Base-by-base conservation (phyloP, 1,140 invertebrate species). In the Saxidomus purpurata region DNA sequence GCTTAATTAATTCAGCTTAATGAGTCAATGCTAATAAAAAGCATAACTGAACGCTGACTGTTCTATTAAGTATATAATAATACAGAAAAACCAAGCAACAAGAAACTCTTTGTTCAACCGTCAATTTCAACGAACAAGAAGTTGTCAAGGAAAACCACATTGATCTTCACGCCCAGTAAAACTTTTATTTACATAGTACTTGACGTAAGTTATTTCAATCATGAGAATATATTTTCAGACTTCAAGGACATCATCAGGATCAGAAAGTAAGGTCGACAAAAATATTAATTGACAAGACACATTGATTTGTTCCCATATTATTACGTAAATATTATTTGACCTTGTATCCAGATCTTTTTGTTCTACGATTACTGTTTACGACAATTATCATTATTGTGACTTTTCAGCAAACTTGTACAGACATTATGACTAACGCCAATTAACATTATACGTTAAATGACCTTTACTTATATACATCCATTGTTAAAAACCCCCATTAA, bases 191-290 rank as follows among this genome's bases (percentile, higher is more conserved):
- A 6, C 8, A 63, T 28, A 15, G 1, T 63, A 28, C n/a, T 25
- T 63, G 8, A 1, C 6, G 9, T 63, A 63, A 63, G 25, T 1
- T 28, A 63, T 63, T 63, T 63, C 25, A 63, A 63, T 28, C 59
- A 63, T 28, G 59, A 19, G 22, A 6, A 55, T 13, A 11, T 19
- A n/a, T n/a, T 55, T 55, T 55, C 1, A 28, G 1, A 63, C 9
- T 63, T 28, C 59, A 63, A 63, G 59, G 59, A 63, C 59, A 63
- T n/a, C n/a, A n/a, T n/a, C n/a, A n/a, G n/a, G n/a, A n/a, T n/a
- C n/a, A n/a, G n/a, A n/a, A 15, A 28, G 15, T 59, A 59, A 22
- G 17, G 6, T 8, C 15, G 15, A 43, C 43, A 43, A 4, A 43
- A 43, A 43, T 15, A 43, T 43, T 43, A 8, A 43, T 15, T 43